Evolutionary conservation across 2,888 invertebrate species (phyloP).

Genomic region (Mimachlamys varia): DNA sequence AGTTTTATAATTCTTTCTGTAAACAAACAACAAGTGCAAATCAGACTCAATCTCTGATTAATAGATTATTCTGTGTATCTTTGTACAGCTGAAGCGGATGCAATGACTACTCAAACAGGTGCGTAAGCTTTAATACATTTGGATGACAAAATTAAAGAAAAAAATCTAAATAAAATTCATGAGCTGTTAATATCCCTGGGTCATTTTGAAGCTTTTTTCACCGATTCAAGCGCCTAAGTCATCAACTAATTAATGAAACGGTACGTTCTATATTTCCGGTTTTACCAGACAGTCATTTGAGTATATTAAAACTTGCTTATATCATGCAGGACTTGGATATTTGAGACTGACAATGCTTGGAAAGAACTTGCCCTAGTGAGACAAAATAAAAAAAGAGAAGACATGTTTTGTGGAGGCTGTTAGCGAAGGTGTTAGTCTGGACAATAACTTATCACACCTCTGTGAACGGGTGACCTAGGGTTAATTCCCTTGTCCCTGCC

Average conservation of each 20-base stretch:
- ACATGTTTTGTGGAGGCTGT: slow-evolving; percentile 11
- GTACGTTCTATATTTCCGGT: background rate
- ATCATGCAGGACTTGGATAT: background rate
- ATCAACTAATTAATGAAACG: background rate
- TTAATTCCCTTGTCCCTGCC: slow-evolving; percentile 13
- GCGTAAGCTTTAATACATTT: background rate
- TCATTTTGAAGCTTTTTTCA: background rate
- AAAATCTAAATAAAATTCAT: slow-evolving; percentile 7
- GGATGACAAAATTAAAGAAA: background rate
- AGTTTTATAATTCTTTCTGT: too few species aligned
- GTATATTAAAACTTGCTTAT: background rate
- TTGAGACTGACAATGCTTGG: background rate
- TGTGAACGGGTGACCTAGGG: slow-evolving; percentile 13
- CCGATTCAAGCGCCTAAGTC: background rate
- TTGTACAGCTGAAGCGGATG: background rate
- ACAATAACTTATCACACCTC: slow-evolving; percentile 27
- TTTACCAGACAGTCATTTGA: background rate
- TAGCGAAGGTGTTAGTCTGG: slow-evolving; percentile 26
- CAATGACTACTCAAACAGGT: background rate
- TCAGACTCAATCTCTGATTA: too few species aligned
- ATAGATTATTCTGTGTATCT: background rate
- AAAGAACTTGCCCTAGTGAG: background rate
- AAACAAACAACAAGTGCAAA: too few species aligned
- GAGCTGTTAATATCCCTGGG: background rate
- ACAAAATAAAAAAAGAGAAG: background rate